Evolutionary conservation across 2,888 invertebrate genomes (phyloP), one percentile per base, ranked within the genome.

Genomic region (Ecliptopera silaceata): DNA sequence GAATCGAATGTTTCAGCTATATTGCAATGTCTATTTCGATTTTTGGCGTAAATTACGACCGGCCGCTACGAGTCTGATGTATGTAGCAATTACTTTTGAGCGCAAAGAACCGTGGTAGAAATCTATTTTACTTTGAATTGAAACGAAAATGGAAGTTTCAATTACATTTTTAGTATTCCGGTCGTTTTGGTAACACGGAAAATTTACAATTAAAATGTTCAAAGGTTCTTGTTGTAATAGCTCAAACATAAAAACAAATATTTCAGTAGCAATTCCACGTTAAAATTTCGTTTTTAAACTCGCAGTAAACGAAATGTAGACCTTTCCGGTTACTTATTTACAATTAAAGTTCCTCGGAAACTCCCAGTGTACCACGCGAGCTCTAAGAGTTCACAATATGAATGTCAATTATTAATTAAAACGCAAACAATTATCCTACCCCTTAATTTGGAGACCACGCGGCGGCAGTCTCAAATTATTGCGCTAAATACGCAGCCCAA

Each of bases 401-500:
- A 82, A 84, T 84, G 78, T 77, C 78, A 80, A 84, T 82, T 85
- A 85, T 82, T 84, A 86, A 87, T 87, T 84, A 84, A 78, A 83
- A 79, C 71, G 75, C 82, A 84, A 86, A 86, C 85, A 86, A 85
- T 88, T 86, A 86, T 80, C 74, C 77, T 72, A 71, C 75, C 82
- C 80, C 78, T 82, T 82, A 80, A 83, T 82, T 84, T 73, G 75
- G 73, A 76, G 79, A 80, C 82, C 84, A 75, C 82, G 80, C 81
- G 71, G 63, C 73, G 76, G 76, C 74, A 77, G 72, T 79, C 80
- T 80, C 80, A 77, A 86, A 88, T 87, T 86, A 86, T 86, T 81
- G 82, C 80, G 84, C 84, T 84, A 88, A 87, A 88, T 85, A 84
- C 84, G 81, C 76, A 74, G 79, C 76, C 80, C 81, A 87, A 86